These are phyloP conservation scores for Centropristis striata DNA, from an alignment of 2,113 vertebrate species.

Conservation along the genomic window DNA sequence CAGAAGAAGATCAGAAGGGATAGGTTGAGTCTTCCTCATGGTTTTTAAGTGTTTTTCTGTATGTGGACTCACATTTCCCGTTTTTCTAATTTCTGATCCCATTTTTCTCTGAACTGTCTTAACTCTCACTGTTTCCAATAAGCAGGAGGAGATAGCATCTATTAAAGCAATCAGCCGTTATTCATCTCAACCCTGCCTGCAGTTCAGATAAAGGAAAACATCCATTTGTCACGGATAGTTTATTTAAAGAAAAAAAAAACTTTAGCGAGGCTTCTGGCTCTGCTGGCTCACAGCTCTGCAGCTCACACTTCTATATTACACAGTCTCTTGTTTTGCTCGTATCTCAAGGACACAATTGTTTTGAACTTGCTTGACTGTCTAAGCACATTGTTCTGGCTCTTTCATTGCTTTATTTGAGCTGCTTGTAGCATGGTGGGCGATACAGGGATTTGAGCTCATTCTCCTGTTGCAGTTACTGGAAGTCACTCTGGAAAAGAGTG, in stretches of 20 bases:
- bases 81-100: constrained; percentile 42
- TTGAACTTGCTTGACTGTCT: constrained; percentile 56
- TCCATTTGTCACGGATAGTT: constrained; percentile 78
- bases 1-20: background rate
- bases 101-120: constrained; percentile 45
- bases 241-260: constrained; percentile 67
- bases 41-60: background rate
- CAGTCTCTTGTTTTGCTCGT: constrained; percentile 54
- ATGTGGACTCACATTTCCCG: background rate
- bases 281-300: constrained; percentile 46
- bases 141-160: constrained; percentile 61
- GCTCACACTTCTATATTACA: constrained; percentile 47
- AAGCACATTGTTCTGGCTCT: constrained; percentile 48
- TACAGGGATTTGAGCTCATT: constrained; percentile 52
- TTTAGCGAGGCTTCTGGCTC: constrained; percentile 59
- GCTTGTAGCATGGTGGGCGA: constrained; percentile 40
- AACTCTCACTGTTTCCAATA: constrained; percentile 54
- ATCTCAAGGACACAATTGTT: constrained; percentile 66
- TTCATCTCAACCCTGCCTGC: constrained; percentile 64
- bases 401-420: constrained; percentile 52
- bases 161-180: constrained; percentile 68
- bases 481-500: constrained; percentile 72
- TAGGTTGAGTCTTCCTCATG: background rate
- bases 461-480: constrained; percentile 67
- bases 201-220: constrained; percentile 77